Percentiles rank a stretch among this genome's conserved stretches.
Conservation (phyloP, 2,888 invertebrate genomes). For the Drosophila longiperda region DNA sequence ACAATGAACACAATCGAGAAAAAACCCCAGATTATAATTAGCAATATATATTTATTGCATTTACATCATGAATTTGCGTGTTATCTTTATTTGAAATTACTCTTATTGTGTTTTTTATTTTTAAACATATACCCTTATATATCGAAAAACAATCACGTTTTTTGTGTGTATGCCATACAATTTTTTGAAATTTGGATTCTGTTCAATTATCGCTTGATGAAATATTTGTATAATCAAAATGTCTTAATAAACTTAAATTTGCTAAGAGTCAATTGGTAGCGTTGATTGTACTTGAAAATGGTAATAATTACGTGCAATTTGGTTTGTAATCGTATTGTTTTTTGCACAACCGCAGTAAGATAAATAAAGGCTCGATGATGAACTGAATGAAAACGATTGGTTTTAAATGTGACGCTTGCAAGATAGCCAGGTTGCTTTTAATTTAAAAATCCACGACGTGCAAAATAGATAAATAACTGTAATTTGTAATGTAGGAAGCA, state of each 20-base stretch:
- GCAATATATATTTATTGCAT: not conserved
- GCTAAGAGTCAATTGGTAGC: conserved; percentile 16
- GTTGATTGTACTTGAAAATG: conserved; percentile 7
- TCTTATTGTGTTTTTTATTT: conserved; percentile 2
- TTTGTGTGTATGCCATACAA: conserved; percentile 16
- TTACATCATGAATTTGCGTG: conserved; percentile 1
- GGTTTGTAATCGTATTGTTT: conserved; percentile 1
- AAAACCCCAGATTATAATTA: conserved; percentile 28
- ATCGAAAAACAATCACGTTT: conserved; percentile 44
- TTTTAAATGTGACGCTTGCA: not conserved
- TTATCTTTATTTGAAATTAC: conserved; percentile 2
- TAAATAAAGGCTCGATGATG: not conserved
- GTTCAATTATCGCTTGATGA: conserved; percentile 35
- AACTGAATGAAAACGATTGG: not conserved
- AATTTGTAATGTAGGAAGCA: conserved; percentile 26
- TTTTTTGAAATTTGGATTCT: conserved; percentile 23
- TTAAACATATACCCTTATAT: conserved; percentile 7
- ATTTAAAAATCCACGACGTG: conserved; percentile 4
- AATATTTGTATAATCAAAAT: conserved; percentile 26
- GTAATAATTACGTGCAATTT: conserved; percentile 12
- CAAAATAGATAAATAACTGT: conserved; percentile 30
- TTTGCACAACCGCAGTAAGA: not conserved
- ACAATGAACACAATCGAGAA: conserved; percentile 5
- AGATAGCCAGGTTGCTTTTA: not conserved
- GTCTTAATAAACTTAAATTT: not conserved